Base-by-base conservation (phyloP, 2,888 invertebrate genomes). In the Agapetus fuscipes region DNA sequence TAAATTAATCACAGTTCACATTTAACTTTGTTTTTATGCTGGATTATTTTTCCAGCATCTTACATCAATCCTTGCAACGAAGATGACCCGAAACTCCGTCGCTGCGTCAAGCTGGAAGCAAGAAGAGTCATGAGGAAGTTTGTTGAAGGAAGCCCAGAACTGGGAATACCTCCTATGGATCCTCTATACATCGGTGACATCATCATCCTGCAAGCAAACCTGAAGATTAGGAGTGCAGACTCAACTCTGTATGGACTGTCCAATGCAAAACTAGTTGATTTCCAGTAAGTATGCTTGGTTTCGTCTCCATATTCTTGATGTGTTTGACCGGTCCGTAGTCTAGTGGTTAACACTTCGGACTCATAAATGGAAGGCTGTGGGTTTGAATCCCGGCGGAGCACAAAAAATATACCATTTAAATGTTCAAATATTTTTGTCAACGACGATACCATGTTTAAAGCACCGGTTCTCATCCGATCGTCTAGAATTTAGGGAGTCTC, bases 151-250 rank as follows among this genome's bases (percentile, higher is more conserved):
- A 61, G 68, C 48, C 69, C 69, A 2, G 66, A 57, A 52, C 54
- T 71, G 42, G 66, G 65, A 45, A 60, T 72, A 38, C 66, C 65
- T 0, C 56, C 64, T 0, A 50, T 72, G 34, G 71, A 72, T 54
- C 72, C 72, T 0, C 60, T 67, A 17, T 49, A 62, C 30, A 52
- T 72, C 28, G 71, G 70, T 13, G 64, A 58, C 1, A 60, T 72
- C 15, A 56, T 60, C 3, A 61, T 68, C 1, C 4, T 20, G 9
- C 9, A 4, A 20, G 17, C 17, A 7, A 25, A 66, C 0, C 50
- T 72, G 26, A 64, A 62, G 37, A 58, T 72, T n/a, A 56, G 54
- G 3, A 67, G 70, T 40, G 58, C 57, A 1, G 65, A 71, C 31
- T 66, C 69, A 0, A 58, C 69, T 3, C 64, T 71, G 3, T 61